Evolutionary conservation across 2,113 vertebrate species (phyloP), one percentile per base, ranked within the genome.

Genomic region (Cryptotis parvus): DNA sequence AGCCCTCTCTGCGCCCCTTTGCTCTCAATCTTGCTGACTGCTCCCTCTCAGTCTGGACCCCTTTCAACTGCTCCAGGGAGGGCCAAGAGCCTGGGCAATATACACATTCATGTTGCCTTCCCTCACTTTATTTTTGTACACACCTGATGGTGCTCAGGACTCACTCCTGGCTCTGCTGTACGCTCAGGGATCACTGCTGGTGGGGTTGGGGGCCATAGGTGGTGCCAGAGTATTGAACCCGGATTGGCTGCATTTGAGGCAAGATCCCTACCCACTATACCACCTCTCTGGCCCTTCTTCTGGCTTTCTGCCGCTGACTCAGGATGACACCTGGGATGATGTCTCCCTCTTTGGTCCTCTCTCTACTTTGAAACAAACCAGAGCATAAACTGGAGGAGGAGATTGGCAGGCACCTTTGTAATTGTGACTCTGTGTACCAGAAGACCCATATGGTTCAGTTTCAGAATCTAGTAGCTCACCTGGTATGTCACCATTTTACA

Each of bases 361-460:
- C 79, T 41, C 61, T 65, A 29, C 31, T 69, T 41, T 66, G 63
- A 91, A 81, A 72, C 65, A 87, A 91, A 89, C 58, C 73, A 33
- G 31, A 43, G 11, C 22, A 49, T 8, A 31, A 24, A 29, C n/a
- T 6, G 11, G 35, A 73, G 39, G 52, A 61, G n/a, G 37, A 45
- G 8, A 33, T 16, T 0, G 31, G 18, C 5, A 3, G 3, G 6
- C 76, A 31, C 9, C 58, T 55, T 4, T 16, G 14, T 31, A 11
- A 45, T 63, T 87, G 66, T 63, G 74, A 58, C 69, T 35, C 76
- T 37, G 0, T 7, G 27, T 16, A 55, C 61, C 29, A 22, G 12
- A 35, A n/a, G 43, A 61, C 39, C 24, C n/a, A 2, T 0, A 33
- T 10, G 24, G 78, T 37, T 72, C 61, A 18, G 39, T n/a, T 31